These are phyloP conservation scores for Euclidia mi DNA, from an alignment of 2,888 invertebrate genomes.

Conservation along the genomic window DNA sequence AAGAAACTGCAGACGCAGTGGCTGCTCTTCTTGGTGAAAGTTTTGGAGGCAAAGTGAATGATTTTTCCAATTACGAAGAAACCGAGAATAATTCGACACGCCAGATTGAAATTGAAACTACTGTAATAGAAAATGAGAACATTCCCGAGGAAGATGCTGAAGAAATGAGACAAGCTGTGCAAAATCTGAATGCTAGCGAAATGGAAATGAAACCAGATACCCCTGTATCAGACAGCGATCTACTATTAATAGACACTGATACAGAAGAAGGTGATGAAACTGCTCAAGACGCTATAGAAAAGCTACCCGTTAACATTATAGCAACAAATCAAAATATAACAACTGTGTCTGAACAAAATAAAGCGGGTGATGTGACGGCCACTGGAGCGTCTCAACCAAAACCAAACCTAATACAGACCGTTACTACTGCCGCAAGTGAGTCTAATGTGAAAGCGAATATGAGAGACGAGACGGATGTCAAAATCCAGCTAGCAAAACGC, in stretches of 20 bases:
- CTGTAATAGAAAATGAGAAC: conserved; percentile 85
- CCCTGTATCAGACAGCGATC: conserved; percentile 95
- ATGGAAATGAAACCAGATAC: conserved; percentile 95
- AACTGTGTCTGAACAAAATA: conserved; percentile 66
- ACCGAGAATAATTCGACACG: conserved; percentile 77
- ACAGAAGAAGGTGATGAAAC: conserved; percentile 93
- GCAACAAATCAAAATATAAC: conserved; percentile 72
- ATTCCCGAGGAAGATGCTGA: conserved; percentile 94
- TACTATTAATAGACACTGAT: conserved; percentile 96
- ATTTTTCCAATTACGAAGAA: conserved; percentile 90
- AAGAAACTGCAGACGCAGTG: conserved; percentile 97
- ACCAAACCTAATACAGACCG: conserved; percentile 51
- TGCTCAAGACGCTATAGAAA: conserved; percentile 81
- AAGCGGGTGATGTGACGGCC: conserved; percentile 74
- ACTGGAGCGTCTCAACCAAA: conserved; percentile 81
- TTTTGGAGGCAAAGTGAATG: conserved; percentile 91
- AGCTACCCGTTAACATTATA: conserved; percentile 78
- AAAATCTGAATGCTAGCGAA: conserved; percentile 93
- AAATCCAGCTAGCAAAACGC: conserved; percentile 75
- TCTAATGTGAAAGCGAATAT: conserved; percentile 62
- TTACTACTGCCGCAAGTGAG: conserved; percentile 74
- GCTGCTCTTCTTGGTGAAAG: conserved; percentile 96
- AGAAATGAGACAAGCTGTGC: conserved; percentile 95
- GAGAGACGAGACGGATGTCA: conserved; percentile 66
- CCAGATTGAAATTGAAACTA: conserved; percentile 83